These are phyloP conservation scores for Mylabris sibirica DNA, from an alignment of 2,888 invertebrate species.

Conservation along the genomic window DNA sequence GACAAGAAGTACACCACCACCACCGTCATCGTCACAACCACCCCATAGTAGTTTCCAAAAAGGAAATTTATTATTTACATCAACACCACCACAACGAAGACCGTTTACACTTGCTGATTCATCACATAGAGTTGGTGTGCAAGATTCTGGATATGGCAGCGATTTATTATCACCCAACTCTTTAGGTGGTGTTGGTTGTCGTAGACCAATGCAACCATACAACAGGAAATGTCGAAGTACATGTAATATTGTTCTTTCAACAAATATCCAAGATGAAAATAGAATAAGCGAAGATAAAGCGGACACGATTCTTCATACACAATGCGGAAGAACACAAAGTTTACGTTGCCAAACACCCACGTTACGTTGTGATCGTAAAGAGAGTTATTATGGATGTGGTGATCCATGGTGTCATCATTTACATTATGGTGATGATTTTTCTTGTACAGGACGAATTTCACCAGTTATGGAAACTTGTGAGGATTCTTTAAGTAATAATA, in stretches of 20 bases:
- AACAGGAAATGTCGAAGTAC: slow-evolving; percentile 70
- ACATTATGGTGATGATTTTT: slow-evolving; percentile 48
- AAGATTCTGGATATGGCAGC: slow-evolving; percentile 64
- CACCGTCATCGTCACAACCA: slow-evolving; percentile 15
- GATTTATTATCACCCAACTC: slow-evolving; percentile 62
- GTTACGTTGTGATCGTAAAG: slow-evolving; percentile 44
- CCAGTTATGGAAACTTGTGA: slow-evolving; percentile 61
- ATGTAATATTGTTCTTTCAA: slow-evolving; percentile 72
- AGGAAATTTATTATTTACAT: slow-evolving; percentile 65
- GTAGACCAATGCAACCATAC: slow-evolving; percentile 55
- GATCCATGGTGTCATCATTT: slow-evolving; percentile 63
- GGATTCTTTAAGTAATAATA: slow-evolving; percentile 51
- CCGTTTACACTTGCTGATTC: slow-evolving; percentile 11
- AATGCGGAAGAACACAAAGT: slow-evolving; percentile 58
- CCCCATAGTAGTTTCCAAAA: slow-evolving; percentile 61
- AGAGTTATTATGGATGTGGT: slow-evolving; percentile 56
- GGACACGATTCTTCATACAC: slow-evolving; percentile 33
- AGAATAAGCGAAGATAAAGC: slow-evolving; percentile 44
- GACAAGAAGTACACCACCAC: slow-evolving; percentile 34
- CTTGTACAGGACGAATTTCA: slow-evolving; percentile 49
- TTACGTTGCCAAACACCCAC: slow-evolving; percentile 60
- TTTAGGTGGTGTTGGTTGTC: slow-evolving; percentile 51
- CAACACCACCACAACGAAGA: slow-evolving; percentile 59
- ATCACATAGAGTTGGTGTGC: slow-evolving; percentile 22
- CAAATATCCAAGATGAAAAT: slow-evolving; percentile 59